Evolutionary conservation across 2,888 invertebrate genomes (phyloP).

Genomic region (Adelognathus sp.): DNA sequence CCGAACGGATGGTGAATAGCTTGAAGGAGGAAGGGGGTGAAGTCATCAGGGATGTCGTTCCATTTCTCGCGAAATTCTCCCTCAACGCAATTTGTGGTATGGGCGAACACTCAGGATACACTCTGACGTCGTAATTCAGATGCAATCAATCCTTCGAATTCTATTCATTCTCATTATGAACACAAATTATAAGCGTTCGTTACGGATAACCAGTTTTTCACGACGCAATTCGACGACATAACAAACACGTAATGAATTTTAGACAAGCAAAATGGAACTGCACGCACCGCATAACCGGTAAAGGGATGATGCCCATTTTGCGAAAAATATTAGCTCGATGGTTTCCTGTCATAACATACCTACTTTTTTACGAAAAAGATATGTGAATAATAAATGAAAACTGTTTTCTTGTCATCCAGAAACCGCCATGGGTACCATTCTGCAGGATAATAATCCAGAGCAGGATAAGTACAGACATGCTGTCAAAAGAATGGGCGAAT

Average conservation of each 20-base stretch:
- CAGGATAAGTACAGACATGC: constrained; percentile 49
- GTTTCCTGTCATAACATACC: not conserved
- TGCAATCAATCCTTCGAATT: not conserved
- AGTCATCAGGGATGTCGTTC: constrained; percentile 81
- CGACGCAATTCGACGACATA: not conserved
- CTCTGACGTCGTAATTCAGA: not conserved
- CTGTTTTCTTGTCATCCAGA: constrained; percentile 29
- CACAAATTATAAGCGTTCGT: not conserved
- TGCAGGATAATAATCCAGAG: constrained; percentile 38
- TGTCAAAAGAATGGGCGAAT: constrained; percentile 49
- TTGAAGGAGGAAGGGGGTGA: constrained; percentile 69
- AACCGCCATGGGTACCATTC: constrained; percentile 59
- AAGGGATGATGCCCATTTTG: not conserved
- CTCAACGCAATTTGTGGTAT: constrained; percentile 83
- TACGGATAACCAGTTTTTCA: not conserved
- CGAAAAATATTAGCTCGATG: not conserved
- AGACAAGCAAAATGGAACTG: not conserved
- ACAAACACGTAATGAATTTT: not conserved
- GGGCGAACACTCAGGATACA: not conserved
- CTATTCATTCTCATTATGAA: not conserved
- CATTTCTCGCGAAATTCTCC: constrained; percentile 83
- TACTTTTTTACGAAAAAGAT: not conserved
- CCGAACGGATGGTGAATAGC: constrained; percentile 73
- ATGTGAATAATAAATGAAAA: not conserved
- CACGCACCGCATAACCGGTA: not conserved